Evolutionary conservation across 2,888 invertebrate genomes (phyloP).

Genomic region (Andrena flavipes): DNA sequence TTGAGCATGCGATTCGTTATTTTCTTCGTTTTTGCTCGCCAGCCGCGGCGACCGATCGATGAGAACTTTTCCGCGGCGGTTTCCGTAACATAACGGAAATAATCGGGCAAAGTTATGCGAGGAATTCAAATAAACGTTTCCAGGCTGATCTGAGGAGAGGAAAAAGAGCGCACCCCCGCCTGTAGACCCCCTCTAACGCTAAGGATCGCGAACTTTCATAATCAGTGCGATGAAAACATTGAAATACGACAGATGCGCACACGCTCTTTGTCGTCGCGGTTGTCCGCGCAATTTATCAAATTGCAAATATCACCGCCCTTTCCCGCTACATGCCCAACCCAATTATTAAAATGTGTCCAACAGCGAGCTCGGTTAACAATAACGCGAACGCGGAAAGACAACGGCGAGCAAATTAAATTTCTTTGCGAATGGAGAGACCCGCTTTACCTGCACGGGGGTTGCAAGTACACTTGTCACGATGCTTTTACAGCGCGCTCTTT

Average conservation of each 20-base stretch:
- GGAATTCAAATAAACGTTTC: constrained; percentile 57
- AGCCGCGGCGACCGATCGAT: constrained; percentile 32
- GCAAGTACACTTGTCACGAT: background rate
- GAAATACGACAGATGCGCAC: background rate
- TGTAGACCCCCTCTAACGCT: background rate
- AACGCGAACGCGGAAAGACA: background rate
- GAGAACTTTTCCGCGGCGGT: constrained; percentile 25
- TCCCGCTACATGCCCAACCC: background rate
- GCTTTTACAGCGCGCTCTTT: background rate
- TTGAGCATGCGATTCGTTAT: background rate
- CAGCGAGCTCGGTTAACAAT: constrained; percentile 37
- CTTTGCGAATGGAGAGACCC: constrained; percentile 33
- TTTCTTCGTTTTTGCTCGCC: background rate
- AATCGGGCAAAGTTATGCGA: constrained; percentile 31
- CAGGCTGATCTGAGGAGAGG: constrained; percentile 18
- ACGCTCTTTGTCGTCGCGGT: background rate
- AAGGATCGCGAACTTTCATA: constrained; percentile 44
- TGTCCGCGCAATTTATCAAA: constrained; percentile 40
- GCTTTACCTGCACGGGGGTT: constrained; percentile 14
- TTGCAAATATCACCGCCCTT: constrained; percentile 35
- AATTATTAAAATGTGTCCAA: constrained; percentile 55
- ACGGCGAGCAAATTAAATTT: constrained; percentile 38
- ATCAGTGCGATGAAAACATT: constrained; percentile 35
- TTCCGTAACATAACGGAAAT: constrained; percentile 16
- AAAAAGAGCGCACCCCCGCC: background rate